Conservation (phyloP, 2,113 vertebrate species). For the Origma solitaria region DNA sequence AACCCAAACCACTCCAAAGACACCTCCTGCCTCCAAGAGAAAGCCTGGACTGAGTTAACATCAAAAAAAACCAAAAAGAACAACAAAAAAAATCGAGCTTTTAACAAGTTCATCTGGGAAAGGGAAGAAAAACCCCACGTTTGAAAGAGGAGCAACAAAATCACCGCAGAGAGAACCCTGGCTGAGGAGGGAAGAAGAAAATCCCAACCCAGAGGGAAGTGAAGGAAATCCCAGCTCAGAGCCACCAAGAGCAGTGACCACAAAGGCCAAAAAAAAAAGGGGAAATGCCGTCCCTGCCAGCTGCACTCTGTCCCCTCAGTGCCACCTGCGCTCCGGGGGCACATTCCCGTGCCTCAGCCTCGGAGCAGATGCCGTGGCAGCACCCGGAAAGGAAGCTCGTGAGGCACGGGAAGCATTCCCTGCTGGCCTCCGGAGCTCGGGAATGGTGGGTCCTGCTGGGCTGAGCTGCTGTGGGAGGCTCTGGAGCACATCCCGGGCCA, state of each 20-base stretch:
- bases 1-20: not conserved
- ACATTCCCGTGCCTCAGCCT: not conserved
- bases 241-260: not conserved
- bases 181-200: not conserved
- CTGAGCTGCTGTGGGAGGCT: not conserved
- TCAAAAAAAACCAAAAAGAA: not conserved
- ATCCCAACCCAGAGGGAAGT: not conserved
- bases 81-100: not conserved
- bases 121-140: not conserved
- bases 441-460: not conserved
- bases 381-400: not conserved
- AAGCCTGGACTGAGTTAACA: not conserved
- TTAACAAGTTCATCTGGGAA: not conserved
- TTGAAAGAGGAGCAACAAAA: not conserved
- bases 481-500: not conserved
- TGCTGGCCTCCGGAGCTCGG: rapidly evolving
- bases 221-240: not conserved
- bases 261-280: not conserved
- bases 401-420: rapidly evolving
- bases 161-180: not conserved
- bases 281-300: not conserved
- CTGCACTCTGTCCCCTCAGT: not conserved
- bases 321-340: not conserved
- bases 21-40: not conserved
- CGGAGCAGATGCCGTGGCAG: not conserved